A percentile compares a stretch with the other conserved stretches of the same genome.
phyloP scores from a whole-genome alignment of 2,797 vertebrate genomes.

The Alcedo atthis region DNA sequence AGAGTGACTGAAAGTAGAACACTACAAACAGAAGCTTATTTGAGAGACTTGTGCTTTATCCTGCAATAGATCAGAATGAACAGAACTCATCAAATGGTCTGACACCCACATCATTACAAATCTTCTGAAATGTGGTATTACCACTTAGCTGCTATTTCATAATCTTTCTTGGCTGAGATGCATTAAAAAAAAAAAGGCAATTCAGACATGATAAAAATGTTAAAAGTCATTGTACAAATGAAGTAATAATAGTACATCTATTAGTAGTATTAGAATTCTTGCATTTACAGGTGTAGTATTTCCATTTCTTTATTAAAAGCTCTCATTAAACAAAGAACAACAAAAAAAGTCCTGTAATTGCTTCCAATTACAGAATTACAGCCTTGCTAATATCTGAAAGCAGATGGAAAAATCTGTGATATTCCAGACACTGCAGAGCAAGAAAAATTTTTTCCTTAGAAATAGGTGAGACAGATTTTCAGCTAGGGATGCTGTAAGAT shows the following conservation, averaged over 20 bases:
- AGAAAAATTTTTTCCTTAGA: background rate
- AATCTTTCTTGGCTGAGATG: background rate
- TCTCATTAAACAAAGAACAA: background rate
- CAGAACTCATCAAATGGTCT: background rate
- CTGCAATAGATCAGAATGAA: background rate
- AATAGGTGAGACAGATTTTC: background rate
- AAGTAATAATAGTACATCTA: background rate
- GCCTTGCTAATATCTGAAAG: background rate
- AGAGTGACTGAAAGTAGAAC: background rate
- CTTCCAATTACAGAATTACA: background rate
- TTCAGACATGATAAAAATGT: background rate
- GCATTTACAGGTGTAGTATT: background rate
- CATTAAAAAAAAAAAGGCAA: background rate
- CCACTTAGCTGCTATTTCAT: background rate
- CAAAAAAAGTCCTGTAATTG: background rate
- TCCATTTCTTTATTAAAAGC: constrained; percentile 4
- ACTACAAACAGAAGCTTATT: background rate
- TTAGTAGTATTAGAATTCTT: background rate
- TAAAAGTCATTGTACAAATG: background rate
- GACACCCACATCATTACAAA: background rate
- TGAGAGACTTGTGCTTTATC: background rate
- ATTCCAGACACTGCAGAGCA: background rate
- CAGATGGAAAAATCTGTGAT: background rate
- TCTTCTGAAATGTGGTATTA: background rate
- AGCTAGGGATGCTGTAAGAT: background rate